Base-by-base conservation (phyloP, 1,140 invertebrate genomes). In the Pseudomyrmex gracilis region DNA sequence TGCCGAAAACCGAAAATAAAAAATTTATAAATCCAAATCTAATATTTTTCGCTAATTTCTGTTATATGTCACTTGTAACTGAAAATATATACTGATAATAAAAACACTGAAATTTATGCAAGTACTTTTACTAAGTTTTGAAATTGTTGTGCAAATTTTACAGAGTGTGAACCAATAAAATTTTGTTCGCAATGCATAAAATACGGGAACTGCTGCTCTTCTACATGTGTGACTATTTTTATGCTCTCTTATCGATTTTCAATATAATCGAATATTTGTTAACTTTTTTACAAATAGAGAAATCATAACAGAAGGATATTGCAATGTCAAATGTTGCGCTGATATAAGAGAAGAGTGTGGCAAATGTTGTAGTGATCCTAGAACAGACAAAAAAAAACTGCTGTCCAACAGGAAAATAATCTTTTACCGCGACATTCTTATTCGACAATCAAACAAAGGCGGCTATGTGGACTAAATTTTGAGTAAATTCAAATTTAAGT, bases 241-340 rank as follows among this genome's bases (percentile, higher is more conserved):
- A 45, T 57, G 34, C 13, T 45, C 7, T 73, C 45, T n/a, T 43
- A 71, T 58, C 53, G 13, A 47, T 47, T 60, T 17, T 60, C 43
- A 22, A n/a, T 47, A 43, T 58, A 73, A 60, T 60, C 13, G 1
- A 20, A 55, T 7, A 34, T 34, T 34, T 34, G 34, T 34, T 34
- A 34, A 34, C 5, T 34, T 34, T 34, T 34, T 5, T 34, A 7
- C 5, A 34, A 34, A 34, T n/a, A 91, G 89, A 89, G 90, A 87
- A 73, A 87, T 55, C 83, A 87, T 87, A 24, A 24, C 64, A 49
- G 87, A 84, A 61, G 90, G 89, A 78, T 90, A 88, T 84, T 91
- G 89, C 74, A 88, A 86, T 43, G 83, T 90, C n/a, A 89, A 87
- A 60, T 91, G 90, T 78, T 91, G 90, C 66, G 34, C 90, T 13